Conservation (phyloP, 2,797 vertebrate species). For the Aulostomus chinensis region DNA sequence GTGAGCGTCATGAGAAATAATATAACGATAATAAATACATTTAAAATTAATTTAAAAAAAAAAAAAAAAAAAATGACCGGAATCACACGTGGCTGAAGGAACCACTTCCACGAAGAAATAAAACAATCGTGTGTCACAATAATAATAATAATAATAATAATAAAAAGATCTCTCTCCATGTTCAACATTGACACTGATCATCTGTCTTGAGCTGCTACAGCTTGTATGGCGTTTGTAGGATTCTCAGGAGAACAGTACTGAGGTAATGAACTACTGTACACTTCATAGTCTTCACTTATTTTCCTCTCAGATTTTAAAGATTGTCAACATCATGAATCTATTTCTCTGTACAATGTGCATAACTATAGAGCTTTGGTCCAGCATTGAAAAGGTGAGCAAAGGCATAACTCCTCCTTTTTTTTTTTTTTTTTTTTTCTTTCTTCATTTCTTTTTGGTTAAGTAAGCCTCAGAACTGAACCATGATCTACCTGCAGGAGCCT, state of each 20-base stretch:
- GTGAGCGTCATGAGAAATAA: conserved; percentile 62
- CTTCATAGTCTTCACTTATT: conserved; percentile 80
- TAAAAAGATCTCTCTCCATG: conserved; percentile 68
- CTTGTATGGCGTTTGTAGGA: conserved; percentile 62
- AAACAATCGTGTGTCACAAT: conserved; percentile 79
- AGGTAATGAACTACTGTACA: conserved; percentile 88
- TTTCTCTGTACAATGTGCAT: conserved; percentile 99
- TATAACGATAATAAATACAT: conserved; percentile 5
- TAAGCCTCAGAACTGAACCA: conserved; percentile 86
- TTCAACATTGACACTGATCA: conserved; percentile 75
- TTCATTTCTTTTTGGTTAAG: conserved; percentile 85
- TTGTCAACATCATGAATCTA: conserved; percentile 98
- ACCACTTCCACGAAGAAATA: conserved; percentile 78
- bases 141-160: conserved; percentile 62
- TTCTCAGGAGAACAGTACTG: conserved; percentile 87
- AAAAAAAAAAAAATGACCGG: conserved; percentile 56
- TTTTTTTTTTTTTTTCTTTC: conserved; percentile 73
- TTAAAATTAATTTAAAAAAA: conserved; percentile 17
- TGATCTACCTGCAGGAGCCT: conserved; percentile 36
- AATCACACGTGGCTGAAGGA: conserved; percentile 83
- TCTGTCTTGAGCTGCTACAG: conserved; percentile 65
- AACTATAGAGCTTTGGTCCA: conserved; percentile 99
- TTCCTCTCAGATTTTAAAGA: conserved; percentile 87
- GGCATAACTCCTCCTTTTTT: conserved; percentile 77
- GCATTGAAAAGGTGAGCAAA: conserved; percentile 93